These are phyloP conservation scores for Rhabdophis nuchalis DNA, from an alignment of 2,797 vertebrate genomes.

Conservation along the genomic window DNA sequence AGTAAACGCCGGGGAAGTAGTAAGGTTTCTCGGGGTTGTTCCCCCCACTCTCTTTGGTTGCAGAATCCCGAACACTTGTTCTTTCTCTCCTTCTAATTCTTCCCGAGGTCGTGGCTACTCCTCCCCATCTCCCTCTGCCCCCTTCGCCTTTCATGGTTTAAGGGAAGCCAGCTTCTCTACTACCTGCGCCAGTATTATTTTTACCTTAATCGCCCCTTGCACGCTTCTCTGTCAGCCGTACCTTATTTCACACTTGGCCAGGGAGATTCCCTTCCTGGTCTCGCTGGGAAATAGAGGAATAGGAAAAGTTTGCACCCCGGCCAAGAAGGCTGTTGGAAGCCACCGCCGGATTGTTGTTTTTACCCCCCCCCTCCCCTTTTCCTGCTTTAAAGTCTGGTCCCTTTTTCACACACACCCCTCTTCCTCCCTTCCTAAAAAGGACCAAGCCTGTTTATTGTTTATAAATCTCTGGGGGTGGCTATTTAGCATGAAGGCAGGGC, in stretches of 20 bases:
- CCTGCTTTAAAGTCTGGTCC: not conserved
- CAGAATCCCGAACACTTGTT: slow-evolving; percentile 36
- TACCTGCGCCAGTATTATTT: not conserved
- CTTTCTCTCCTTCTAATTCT: not conserved
- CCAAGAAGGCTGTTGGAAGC: slow-evolving; percentile 28
- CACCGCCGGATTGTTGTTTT: slow-evolving; percentile 44
- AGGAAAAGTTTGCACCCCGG: slow-evolving; percentile 46
- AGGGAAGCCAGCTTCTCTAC: not conserved
- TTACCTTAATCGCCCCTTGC: slow-evolving; percentile 6
- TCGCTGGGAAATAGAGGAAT: slow-evolving; percentile 34
- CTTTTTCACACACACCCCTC: no score
- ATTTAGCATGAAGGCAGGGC: not conserved
- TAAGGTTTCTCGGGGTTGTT: slow-evolving; percentile 8
- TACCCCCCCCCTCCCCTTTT: rapidly evolving
- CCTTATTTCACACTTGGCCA: not conserved
- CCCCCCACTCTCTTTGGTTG: slow-evolving; percentile 37
- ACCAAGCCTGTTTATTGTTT: not conserved
- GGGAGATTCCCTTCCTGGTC: not conserved
- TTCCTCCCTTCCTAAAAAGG: not conserved
- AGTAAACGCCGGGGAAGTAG: not conserved
- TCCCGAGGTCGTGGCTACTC: no score
- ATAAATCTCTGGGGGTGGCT: not conserved
- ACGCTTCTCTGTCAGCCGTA: not conserved
- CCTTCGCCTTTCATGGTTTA: not conserved
- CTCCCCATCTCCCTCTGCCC: not conserved